Base-by-base conservation (phyloP, 2,113 vertebrate species). In the Noctilio leporinus region DNA sequence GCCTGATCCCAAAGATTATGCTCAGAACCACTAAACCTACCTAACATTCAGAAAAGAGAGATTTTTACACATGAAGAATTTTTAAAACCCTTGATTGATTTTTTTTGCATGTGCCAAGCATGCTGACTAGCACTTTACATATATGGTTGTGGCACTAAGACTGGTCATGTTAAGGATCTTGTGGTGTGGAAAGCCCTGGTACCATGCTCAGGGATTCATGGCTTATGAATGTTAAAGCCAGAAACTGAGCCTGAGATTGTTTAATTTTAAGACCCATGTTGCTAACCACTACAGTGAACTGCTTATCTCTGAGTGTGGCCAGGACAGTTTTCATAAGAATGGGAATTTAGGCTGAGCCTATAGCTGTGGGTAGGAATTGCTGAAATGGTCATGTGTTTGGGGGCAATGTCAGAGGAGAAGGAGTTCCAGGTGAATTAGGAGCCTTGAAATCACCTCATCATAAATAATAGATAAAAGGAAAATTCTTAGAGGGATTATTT, bases 61-160 rank as follows among this genome's bases (percentile, higher is more conserved):
- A 30, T 73, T 53, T 43, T 3, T 33, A 0, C 49, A 53, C 62
- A n/a, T 4, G 5, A 80, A 75, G 80, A 57, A 64, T 35, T n/a
- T n/a, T n/a, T 26, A 7, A 57, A 57, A 20, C 3, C 8, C 7
- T n/a, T 33, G 14, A 38, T 2, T 4, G 33, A 88, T 11, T 24
- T 51, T 51, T 10, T 78, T 59, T 49, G 22, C 83, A n/a, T 83
- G 43, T 38, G 30, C 53, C 47, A 65, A 40, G 24, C 30, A 57
- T 22, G 19, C 62, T 24, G n/a, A 53, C 67, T 67, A n/a, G 22
- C 24, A 64, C 30, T 40, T 78, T n/a, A 72, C 4, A 47, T 20
- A 4, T 45, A n/a, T 22, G 19, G 33, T 19, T 73, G 0, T 47
- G 12, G 15, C 10, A 4, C 38, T 7, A 4, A 15, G 2, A 0